Evolutionary conservation across 2,888 invertebrate genomes (phyloP).

Genomic region (Nebria salina): DNA sequence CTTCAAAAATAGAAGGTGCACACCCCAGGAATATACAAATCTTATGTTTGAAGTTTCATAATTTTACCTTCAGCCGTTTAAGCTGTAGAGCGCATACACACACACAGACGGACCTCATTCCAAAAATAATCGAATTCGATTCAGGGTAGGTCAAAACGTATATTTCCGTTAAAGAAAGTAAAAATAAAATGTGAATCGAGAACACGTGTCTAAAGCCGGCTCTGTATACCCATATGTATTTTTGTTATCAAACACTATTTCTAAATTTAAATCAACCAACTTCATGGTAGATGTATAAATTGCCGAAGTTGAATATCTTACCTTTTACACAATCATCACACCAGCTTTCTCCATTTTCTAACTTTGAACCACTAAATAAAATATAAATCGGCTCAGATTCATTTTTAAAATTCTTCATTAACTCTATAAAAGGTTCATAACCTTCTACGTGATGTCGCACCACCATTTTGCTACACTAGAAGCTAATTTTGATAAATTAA

Average conservation of each 20-base stretch:
- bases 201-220: background rate
- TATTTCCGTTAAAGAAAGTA: too few relatives aligned
- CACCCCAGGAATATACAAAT: too few relatives aligned
- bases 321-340: conserved; percentile 89
- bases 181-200: background rate
- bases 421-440: conserved; percentile 71
- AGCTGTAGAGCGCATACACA: too few relatives aligned
- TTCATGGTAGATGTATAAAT: conserved; percentile 46
- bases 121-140: too few relatives aligned
- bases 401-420: conserved; percentile 65
- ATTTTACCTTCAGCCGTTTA: too few relatives aligned
- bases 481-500: conserved; percentile 23
- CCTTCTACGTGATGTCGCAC: conserved; percentile 66
- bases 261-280: conserved; percentile 59
- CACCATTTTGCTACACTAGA: conserved; percentile 62
- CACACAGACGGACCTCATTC: too few relatives aligned
- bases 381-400: conserved; percentile 64
- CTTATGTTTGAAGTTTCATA: too few relatives aligned
- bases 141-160: too few relatives aligned
- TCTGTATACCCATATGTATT: background rate
- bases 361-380: conserved; percentile 74
- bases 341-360: conserved; percentile 80
- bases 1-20: too few relatives aligned
- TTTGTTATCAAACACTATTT: background rate
- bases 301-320: conserved; percentile 59